phyloP scores from a whole-genome alignment of 2,888 invertebrate genomes.

The Ophion slaviceki region DNA sequence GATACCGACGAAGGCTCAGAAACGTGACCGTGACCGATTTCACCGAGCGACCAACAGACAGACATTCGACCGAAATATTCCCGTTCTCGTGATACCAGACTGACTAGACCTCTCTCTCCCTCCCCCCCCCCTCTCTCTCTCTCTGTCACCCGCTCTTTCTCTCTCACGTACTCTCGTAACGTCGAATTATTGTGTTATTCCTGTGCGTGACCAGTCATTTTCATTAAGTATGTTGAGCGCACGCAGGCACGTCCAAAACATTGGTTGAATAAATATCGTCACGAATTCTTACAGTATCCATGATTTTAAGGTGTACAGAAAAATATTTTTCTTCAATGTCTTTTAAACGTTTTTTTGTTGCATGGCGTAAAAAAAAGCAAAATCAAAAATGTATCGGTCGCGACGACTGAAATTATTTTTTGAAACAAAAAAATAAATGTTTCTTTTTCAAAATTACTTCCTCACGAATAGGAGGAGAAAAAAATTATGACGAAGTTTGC shows the following conservation, averaged over 20 bases:
- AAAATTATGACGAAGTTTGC: no score
- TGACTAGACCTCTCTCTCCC: constrained; percentile 24
- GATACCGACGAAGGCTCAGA: constrained; percentile 49
- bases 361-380: neutral
- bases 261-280: neutral
- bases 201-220: constrained; percentile 51
- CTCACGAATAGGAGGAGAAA: no score
- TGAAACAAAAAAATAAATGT: no score
- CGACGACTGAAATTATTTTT: no score
- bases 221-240: constrained; percentile 19
- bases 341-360: neutral
- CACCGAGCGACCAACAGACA: constrained; percentile 48
- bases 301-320: neutral
- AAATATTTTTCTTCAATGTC: neutral
- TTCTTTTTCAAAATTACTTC: no score
- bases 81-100: constrained; percentile 37
- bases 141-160: no score
- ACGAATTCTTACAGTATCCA: neutral
- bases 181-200: constrained; percentile 39
- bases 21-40: constrained; percentile 66
- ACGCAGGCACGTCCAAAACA: neutral
- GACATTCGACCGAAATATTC: constrained; percentile 61
- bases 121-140: neutral
- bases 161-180: constrained; percentile 5
- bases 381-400: neutral